Conservation (phyloP, 2,888 invertebrate species). For the Cheilosia variabilis region DNA sequence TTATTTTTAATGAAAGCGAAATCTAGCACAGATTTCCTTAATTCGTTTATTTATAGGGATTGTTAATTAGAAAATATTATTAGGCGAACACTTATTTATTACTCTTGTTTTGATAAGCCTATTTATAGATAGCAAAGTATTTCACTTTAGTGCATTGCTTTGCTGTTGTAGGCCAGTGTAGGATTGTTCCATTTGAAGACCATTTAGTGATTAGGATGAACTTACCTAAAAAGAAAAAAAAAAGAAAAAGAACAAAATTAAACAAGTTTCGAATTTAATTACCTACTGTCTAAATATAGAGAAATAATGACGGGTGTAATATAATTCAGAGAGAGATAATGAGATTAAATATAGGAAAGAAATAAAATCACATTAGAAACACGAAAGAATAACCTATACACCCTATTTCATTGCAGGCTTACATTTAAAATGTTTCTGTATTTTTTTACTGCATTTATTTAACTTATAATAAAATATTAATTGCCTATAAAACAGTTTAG, state of each 20-base stretch:
- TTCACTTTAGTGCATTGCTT: background rate
- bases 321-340: background rate
- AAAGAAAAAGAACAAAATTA: constrained; percentile 1
- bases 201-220: background rate
- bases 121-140: constrained; percentile 35
- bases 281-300: too few species aligned
- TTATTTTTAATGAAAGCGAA: constrained; percentile 49
- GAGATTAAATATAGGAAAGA: background rate
- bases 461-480: too few species aligned
- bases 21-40: constrained; percentile 72
- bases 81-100: constrained; percentile 61
- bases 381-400: too few species aligned
- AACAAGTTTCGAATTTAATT: constrained; percentile 2
- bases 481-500: too few species aligned
- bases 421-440: too few species aligned
- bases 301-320: too few species aligned
- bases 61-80: constrained; percentile 58
- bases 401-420: too few species aligned
- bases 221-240: constrained; percentile 59
- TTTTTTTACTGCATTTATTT: too few species aligned
- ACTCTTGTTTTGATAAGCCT: constrained; percentile 61
- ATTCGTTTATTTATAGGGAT: constrained; percentile 44
- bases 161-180: background rate
- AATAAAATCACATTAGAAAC: too few species aligned
- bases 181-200: background rate